phyloP scores from a whole-genome alignment of 2,888 invertebrate genomes.

The Napeogenes sylphis region DNA sequence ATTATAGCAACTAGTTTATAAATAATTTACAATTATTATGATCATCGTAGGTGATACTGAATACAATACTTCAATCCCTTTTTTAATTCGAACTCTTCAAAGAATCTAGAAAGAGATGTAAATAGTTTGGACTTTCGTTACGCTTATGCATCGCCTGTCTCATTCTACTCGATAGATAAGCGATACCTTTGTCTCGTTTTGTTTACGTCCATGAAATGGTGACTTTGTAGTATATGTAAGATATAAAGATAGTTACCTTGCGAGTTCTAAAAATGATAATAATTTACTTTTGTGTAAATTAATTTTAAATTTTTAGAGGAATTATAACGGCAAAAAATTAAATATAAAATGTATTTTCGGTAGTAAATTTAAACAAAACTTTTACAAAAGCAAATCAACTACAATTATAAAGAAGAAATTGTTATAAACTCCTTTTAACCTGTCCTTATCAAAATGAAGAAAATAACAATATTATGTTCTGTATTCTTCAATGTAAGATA shows the following conservation, averaged over 20 bases:
- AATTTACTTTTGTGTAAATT: not conserved
- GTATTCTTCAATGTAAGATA: no score
- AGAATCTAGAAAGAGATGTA: conserved; percentile 47
- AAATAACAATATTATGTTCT: no score
- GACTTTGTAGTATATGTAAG: conserved; percentile 52
- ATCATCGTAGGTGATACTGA: conserved; percentile 4
- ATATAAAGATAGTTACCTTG: conserved; percentile 37
- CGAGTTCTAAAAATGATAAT: not conserved
- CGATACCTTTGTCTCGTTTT: conserved; percentile 62
- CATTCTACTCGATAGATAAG: conserved; percentile 51
- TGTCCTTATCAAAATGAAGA: no score
- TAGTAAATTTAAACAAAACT: no score
- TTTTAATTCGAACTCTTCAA: conserved; percentile 34
- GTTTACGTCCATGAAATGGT: conserved; percentile 67
- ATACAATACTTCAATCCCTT: conserved; percentile 29
- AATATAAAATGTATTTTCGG: no score
- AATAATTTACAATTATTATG: conserved; percentile 5
- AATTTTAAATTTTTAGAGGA: no score
- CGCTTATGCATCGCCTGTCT: conserved; percentile 46
- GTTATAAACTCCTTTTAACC: no score
- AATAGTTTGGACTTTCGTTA: conserved; percentile 43
- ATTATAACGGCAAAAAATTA: no score
- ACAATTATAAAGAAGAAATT: no score
- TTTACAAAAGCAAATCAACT: no score
- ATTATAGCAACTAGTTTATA: conserved; percentile 5